Evolutionary conservation across 2,888 invertebrate species (phyloP).

Genomic region (Euplagia quadripunctaria): DNA sequence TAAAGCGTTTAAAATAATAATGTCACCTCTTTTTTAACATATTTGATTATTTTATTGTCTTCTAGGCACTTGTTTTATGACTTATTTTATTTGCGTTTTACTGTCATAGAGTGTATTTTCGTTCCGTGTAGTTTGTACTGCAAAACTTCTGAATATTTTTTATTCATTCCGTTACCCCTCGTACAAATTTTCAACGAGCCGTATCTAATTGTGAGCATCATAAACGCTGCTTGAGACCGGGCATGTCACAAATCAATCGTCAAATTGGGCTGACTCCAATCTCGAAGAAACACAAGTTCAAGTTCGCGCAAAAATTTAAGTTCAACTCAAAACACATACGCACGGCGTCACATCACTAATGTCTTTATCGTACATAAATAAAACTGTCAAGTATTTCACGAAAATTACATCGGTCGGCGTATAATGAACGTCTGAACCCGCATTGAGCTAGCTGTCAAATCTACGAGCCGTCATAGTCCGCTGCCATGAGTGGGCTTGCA

Average conservation of each 20-base stretch:
- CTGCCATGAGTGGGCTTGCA: conserved; percentile 85
- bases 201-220: conserved; percentile 83
- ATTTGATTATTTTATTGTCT: conserved; percentile 64
- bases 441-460: conserved; percentile 88
- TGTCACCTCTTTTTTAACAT: conserved; percentile 76
- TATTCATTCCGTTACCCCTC: conserved; percentile 80
- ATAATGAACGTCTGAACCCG: conserved; percentile 87
- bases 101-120: conserved; percentile 60
- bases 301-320: conserved; percentile 77
- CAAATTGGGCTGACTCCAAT: conserved; percentile 65
- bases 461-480: conserved; percentile 88
- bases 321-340: conserved; percentile 56
- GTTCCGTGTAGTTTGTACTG: conserved; percentile 70
- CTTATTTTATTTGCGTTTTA: conserved; percentile 66
- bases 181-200: conserved; percentile 75
- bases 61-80: conserved; percentile 46
- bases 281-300: conserved; percentile 64
- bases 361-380: conserved; percentile 72
- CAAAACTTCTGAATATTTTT: conserved; percentile 73
- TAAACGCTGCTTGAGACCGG: conserved; percentile 73
- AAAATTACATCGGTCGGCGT: conserved; percentile 83
- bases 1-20: conserved; percentile 35
- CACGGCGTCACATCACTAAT: conserved; percentile 62
- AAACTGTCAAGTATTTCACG: conserved; percentile 79
- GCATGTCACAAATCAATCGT: conserved; percentile 81